Conservation (phyloP, 2,888 invertebrate genomes). For the Geophilus truncorum region DNA sequence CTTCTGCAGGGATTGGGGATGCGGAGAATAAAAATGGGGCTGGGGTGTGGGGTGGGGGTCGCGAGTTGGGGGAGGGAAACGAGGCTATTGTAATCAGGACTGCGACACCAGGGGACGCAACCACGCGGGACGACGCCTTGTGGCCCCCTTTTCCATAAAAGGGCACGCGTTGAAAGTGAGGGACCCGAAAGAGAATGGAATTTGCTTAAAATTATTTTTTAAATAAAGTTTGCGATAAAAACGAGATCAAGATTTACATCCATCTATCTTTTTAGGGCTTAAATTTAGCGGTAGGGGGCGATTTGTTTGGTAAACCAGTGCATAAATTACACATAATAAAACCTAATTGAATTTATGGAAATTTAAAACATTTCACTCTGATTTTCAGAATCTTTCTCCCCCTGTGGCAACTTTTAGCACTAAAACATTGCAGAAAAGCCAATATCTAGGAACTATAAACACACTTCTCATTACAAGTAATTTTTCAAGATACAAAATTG, state of each 20-base stretch:
- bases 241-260: background rate
- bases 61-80: background rate
- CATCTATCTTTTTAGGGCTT: too few species aligned
- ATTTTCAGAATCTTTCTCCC: too few species aligned
- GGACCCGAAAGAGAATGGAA: background rate
- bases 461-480: too few species aligned
- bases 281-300: too few species aligned
- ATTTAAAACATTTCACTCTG: too few species aligned
- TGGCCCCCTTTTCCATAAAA: background rate
- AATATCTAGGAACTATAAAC: too few species aligned
- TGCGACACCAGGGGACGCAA: conserved; percentile 3
- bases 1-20: background rate
- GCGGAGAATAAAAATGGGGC: background rate
- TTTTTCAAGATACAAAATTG: too few species aligned
- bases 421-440: too few species aligned
- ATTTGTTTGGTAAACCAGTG: too few species aligned
- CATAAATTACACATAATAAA: too few species aligned
- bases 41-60: background rate
- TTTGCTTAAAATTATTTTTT: background rate
- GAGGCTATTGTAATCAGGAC: background rate
- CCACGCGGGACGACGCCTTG: background rate
- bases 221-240: background rate
- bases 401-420: too few species aligned
- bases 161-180: background rate
- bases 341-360: too few species aligned